These are phyloP conservation scores for Mirounga angustirostris DNA, from an alignment of 2,113 vertebrate species.

Conservation along the genomic window DNA sequence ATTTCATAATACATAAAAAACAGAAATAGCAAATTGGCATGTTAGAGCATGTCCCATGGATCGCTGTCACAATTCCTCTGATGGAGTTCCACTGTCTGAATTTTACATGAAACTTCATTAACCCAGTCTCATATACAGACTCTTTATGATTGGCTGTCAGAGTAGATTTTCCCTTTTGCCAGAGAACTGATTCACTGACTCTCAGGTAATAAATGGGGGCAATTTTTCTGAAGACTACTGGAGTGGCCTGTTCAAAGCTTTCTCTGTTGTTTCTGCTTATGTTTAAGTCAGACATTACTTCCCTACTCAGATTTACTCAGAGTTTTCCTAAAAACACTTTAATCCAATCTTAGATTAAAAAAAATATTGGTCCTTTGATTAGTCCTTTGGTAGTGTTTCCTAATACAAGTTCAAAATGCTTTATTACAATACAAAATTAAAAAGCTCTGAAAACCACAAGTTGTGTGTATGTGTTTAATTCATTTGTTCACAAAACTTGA, in stretches of 20 bases:
- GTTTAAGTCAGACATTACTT: not conserved
- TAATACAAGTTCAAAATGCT: not conserved
- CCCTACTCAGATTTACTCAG: not conserved
- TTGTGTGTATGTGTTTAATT: not conserved
- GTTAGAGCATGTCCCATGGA: not conserved
- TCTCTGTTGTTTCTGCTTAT: not conserved
- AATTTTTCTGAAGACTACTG: not conserved
- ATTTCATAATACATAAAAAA: constrained; percentile 1
- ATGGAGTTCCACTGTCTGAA: not conserved
- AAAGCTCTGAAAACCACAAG: not conserved
- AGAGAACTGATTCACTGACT: not conserved
- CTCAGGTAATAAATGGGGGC: not conserved
- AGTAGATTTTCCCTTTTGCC: not conserved
- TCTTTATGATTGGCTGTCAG: not conserved
- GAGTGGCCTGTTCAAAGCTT: not conserved
- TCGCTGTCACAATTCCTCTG: not conserved
- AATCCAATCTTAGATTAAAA: not conserved
- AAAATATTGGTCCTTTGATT: not conserved
- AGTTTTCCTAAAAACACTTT: not conserved
- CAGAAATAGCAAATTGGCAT: not conserved
- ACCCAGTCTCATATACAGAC: not conserved
- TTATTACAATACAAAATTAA: not conserved
- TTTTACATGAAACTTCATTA: constrained; percentile 32
- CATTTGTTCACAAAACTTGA: constrained; percentile 1
- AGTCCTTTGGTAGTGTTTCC: not conserved